Base-by-base conservation (phyloP, 2,797 vertebrate species). In the Salarias fasciatus region DNA sequence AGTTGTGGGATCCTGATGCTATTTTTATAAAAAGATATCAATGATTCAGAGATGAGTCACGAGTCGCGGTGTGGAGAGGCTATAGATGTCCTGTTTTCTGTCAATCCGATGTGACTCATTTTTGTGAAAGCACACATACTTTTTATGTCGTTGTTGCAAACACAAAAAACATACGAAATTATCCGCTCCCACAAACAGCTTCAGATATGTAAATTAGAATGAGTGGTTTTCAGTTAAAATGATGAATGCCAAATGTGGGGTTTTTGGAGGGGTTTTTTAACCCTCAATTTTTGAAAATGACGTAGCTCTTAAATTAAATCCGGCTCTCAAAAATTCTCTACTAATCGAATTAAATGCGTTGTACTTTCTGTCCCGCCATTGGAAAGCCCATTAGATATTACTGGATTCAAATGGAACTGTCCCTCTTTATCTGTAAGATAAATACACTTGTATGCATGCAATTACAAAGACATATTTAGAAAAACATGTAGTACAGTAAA, bases 41-140 rank as follows among this genome's bases (percentile, higher is more conserved):
- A 5, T 71, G 72, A 84, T 51, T 84, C 79, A 82, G 35, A 61
- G 42, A 75, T 76, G 59, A 87, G 70, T 85, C 76, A 79, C 46
- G 40, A 37, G 11, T 61, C 46, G 5, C 40, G 30, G 74, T 68
- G 33, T 29, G 14, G 28, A 54, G 28, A 54, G 38, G 50, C 58
- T 77, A 57, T 51, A 68, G 58, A 71, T 69, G 46, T 5, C 54
- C 50, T 58, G 30, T 48, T 43, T 48, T 46, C 48, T 59, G 29
- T 69, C 44, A 61, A 14, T 61, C 11, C 46, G 24, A 31, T 6
- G 3, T 74, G 77, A 77, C 30, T 79, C 71, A 84, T 53, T 73
- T n/a, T 79, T 70, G 49, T 1, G 11, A 54, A 74, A 59, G 69
- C 52, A 51, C 40, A 60, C 53, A 59, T 55, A 59, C 0, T 60